phyloP scores from a whole-genome alignment of 2,113 vertebrate genomes.

The Urocitellus parryii region DNA sequence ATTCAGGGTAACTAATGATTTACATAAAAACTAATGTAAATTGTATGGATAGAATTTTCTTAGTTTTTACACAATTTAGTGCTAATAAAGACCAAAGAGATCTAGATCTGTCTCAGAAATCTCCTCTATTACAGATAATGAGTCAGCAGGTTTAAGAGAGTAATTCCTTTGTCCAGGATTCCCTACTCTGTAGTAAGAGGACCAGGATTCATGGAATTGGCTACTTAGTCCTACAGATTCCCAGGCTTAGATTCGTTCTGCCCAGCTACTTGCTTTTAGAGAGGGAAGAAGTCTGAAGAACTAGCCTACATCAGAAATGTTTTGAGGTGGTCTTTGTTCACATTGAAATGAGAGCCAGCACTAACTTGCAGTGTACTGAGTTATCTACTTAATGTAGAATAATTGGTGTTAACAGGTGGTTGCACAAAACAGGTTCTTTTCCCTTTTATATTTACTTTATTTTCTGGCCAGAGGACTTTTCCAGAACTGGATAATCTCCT shows the following conservation, averaged over 20 bases:
- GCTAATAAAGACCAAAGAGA: background rate
- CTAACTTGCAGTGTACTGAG: background rate
- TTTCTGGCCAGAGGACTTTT: conserved; percentile 21
- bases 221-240: background rate
- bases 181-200: background rate
- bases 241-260: background rate
- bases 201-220: background rate
- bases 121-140: background rate
- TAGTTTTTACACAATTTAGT: conserved; percentile 1
- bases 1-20: conserved; percentile 30
- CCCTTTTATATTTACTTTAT: background rate
- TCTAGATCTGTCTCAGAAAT: background rate
- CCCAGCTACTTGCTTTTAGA: background rate
- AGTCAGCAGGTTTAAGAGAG: background rate
- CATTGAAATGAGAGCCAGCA: background rate
- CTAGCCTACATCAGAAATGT: background rate
- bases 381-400: background rate
- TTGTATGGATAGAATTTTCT: conserved; percentile 11
- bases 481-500: conserved; percentile 21
- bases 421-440: background rate
- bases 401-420: background rate
- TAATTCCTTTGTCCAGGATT: background rate
- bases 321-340: conserved; percentile 40
- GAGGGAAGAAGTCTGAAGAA: background rate
- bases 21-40: conserved; percentile 23